A percentile compares a stretch with the other conserved stretches of the same genome.
These are phyloP conservation scores for Oreochromis mossambicus DNA, from an alignment of 2,797 vertebrate genomes.

Conservation along the genomic window DNA sequence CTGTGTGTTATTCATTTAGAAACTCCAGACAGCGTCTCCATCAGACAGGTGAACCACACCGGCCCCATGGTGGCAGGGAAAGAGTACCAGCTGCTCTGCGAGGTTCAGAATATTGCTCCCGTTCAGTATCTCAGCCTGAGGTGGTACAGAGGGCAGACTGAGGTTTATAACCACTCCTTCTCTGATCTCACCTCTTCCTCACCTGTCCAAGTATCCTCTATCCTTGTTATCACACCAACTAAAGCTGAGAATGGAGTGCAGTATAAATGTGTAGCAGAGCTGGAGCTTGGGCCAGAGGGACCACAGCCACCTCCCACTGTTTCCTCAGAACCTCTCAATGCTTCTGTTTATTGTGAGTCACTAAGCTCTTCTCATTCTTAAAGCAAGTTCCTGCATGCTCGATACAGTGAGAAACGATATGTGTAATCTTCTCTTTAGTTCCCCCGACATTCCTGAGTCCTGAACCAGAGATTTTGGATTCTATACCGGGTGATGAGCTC, in stretches of 20 bases:
- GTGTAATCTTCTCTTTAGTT: conserved; percentile 38
- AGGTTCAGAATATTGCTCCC: conserved; percentile 82
- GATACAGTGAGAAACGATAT: neutral
- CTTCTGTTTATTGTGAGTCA: conserved; percentile 68
- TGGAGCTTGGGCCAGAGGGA: conserved; percentile 71
- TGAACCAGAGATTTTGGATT: conserved; percentile 58
- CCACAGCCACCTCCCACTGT: conserved; percentile 60
- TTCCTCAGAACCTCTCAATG: conserved; percentile 59
- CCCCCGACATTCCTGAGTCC: conserved; percentile 63
- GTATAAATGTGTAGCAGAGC: conserved; percentile 73
- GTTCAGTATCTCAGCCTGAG: conserved; percentile 80
- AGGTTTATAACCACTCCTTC: conserved; percentile 80
- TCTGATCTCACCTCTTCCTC: conserved; percentile 75
- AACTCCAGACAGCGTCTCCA: conserved; percentile 77
- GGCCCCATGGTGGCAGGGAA: conserved; percentile 75
- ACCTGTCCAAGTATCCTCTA: conserved; percentile 81
- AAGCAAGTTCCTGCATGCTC: neutral
- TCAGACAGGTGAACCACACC: conserved; percentile 73
- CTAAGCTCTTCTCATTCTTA: neutral
- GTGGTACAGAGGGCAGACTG: conserved; percentile 76
- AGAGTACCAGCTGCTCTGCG: conserved; percentile 80
- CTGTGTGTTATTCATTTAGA: conserved; percentile 53
- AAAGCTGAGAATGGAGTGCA: conserved; percentile 65
- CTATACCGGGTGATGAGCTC: conserved; percentile 45
- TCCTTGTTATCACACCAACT: conserved; percentile 71